Evolutionary conservation across 2,113 vertebrate species (phyloP).

Genomic region (Helogale parvula): DNA sequence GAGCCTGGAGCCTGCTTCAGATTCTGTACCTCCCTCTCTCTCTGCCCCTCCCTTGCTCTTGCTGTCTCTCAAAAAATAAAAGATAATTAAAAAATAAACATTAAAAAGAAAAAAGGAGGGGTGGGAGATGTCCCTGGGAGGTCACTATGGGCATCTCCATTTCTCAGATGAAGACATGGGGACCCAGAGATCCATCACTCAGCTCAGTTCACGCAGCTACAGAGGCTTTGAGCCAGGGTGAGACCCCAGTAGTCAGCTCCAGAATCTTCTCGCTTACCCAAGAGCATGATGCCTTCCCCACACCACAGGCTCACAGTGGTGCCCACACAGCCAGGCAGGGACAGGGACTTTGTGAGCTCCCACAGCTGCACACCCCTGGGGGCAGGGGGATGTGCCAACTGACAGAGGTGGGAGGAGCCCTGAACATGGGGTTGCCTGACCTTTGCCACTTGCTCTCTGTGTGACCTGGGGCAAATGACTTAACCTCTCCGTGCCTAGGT

Average conservation of each 20-base stretch:
- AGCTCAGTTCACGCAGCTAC: not conserved
- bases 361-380: not conserved
- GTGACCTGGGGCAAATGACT: not conserved
- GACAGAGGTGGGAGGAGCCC: not conserved
- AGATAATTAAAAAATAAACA: too few species aligned
- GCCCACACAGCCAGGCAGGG: not conserved
- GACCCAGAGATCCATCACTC: not conserved
- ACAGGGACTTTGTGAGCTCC: not conserved
- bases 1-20: too few species aligned
- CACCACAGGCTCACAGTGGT: not conserved
- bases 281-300: not conserved
- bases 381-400: not conserved
- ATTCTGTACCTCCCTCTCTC: too few species aligned
- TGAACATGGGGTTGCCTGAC: not conserved
- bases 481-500: not conserved
- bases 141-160: not conserved
- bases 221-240: not conserved
- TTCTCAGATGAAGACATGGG: not conserved
- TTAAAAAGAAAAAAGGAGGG: too few species aligned
- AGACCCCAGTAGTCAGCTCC: not conserved
- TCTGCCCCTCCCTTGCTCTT: too few species aligned
- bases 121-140: not conserved
- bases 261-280: not conserved
- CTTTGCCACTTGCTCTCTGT: constrained; percentile 6
- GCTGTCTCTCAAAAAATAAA: too few species aligned